A percentile compares a stretch with the other conserved stretches of the same genome.
Evolutionary conservation across 1,140 invertebrate genomes (phyloP).

Genomic region (Lepeophtheirus salmonis): DNA sequence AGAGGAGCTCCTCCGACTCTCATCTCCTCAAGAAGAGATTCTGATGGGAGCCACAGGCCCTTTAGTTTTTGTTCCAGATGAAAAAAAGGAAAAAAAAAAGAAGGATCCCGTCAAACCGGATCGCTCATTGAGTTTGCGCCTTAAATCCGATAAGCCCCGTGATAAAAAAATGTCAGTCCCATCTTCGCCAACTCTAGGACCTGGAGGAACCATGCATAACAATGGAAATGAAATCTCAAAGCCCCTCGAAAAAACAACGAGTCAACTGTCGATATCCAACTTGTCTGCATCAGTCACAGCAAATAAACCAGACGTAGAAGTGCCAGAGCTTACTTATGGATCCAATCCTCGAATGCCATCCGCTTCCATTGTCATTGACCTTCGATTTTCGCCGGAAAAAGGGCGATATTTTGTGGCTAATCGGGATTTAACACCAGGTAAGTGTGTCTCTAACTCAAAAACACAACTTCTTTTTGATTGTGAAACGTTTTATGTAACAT

Average conservation of each 20-base stretch:
- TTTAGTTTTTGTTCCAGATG: not conserved
- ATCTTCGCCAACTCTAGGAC: not conserved
- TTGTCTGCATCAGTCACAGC: constrained; percentile 1
- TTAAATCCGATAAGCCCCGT: not conserved
- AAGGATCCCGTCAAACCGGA: not conserved
- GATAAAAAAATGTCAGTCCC: not conserved
- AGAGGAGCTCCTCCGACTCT: too few species aligned
- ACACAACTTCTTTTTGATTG: too few species aligned
- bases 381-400: constrained; percentile 7
- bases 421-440: constrained; percentile 12
- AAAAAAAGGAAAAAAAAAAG: not conserved
- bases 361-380: constrained; percentile 10
- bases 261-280: constrained; percentile 9
- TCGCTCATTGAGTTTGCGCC: not conserved
- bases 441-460: too few species aligned
- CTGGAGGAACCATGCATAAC: too few species aligned
- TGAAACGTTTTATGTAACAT: not conserved
- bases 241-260: constrained; percentile 6
- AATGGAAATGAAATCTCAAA: not conserved
- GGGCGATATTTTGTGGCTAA: constrained; percentile 13
- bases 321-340: constrained; percentile 7
- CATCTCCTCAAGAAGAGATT: too few species aligned
- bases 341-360: constrained; percentile 4
- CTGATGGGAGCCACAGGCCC: constrained; percentile 11
- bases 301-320: constrained; percentile 10